Evolutionary conservation across 2,797 vertebrate species (phyloP), one percentile per base, ranked within the genome.

Genomic region (Fistularia commersonii): DNA sequence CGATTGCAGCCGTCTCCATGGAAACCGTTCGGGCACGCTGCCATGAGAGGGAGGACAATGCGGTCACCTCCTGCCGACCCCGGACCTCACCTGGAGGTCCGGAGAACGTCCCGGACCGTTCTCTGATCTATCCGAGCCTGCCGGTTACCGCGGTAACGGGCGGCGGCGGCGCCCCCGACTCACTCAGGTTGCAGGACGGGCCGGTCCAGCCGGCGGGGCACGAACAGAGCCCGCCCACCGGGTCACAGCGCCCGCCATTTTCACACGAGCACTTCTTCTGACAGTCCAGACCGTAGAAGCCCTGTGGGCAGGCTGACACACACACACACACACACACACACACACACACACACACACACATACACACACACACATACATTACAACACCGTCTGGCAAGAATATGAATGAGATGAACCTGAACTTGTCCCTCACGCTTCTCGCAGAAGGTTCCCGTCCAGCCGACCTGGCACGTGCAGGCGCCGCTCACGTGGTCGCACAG

Each of bases 361-460:
- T n/a, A n/a, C n/a, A n/a, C 8, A 62, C 8, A 39, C 7, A 32
- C 15, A 45, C n/a, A 45, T 2, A 35, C 6, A 32, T 34, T 15
- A 70, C 44, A 41, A 42, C 14, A 5, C 6, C 5, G 34, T 44
- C 9, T 45, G 14, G 50, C 6, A 8, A 35, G 8, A 13, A 43
- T n/a, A 3, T 14, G 11, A 5, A 45, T 7, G 45, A 5, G 23
- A 8, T 63, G 10, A 37, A 7, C 1, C 1, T 8, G n/a, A 44
- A 32, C 53, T 14, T 41, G 12, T 49, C 46, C 60, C 92, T 83
- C 69, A 98, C 96, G 43, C 0, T 88, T 94, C 74, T 99, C 93
- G 3, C 97, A 97, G 84, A 92, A 96, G 6, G 90, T 93, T 13
- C 97, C 95, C 0, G 93, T 82, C 96, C 97, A 98, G 70, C 97